A percentile compares a stretch with the other conserved stretches of the same genome.
Conservation (phyloP, 2,797 vertebrate genomes). For the Peromyscus aztecus region DNA sequence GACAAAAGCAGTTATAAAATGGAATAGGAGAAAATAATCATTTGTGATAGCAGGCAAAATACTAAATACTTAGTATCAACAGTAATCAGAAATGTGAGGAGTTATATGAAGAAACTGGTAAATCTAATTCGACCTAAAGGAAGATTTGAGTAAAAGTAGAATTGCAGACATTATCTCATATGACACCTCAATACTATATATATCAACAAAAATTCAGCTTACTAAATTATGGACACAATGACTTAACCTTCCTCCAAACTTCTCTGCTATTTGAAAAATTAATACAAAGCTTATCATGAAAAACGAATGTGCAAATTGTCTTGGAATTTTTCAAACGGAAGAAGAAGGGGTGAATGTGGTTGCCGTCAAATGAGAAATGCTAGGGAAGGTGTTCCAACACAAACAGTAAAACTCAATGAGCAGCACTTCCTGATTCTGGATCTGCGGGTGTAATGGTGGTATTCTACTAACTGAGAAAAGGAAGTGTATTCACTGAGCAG, state of each 20-base stretch:
- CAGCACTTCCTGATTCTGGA: not conserved
- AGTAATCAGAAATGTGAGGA: constrained; percentile 17
- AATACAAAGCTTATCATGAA: constrained; percentile 4
- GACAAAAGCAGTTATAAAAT: not conserved
- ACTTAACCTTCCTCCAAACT: not conserved
- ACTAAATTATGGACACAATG: constrained; percentile 1
- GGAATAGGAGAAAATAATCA: not conserved
- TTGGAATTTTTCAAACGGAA: constrained; percentile 23
- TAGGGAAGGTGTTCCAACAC: not conserved
- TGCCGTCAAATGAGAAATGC: not conserved
- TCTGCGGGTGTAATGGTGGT: not conserved
- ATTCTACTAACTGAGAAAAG: not conserved
- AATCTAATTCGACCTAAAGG: constrained; percentile 12
- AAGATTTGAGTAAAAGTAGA: constrained; percentile 6
- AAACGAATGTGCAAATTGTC: not conserved
- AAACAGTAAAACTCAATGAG: not conserved
- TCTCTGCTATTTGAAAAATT: constrained; percentile 37
- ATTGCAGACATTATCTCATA: not conserved
- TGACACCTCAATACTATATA: not conserved
- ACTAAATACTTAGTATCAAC: not conserved
- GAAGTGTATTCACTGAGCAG: not conserved
- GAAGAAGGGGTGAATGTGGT: not conserved
- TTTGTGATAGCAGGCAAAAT: not conserved
- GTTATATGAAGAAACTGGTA: not conserved
- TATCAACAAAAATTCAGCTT: not conserved